Evolutionary conservation across 2,113 vertebrate species (phyloP).

Genomic region (Callospermophilus lateralis): DNA sequence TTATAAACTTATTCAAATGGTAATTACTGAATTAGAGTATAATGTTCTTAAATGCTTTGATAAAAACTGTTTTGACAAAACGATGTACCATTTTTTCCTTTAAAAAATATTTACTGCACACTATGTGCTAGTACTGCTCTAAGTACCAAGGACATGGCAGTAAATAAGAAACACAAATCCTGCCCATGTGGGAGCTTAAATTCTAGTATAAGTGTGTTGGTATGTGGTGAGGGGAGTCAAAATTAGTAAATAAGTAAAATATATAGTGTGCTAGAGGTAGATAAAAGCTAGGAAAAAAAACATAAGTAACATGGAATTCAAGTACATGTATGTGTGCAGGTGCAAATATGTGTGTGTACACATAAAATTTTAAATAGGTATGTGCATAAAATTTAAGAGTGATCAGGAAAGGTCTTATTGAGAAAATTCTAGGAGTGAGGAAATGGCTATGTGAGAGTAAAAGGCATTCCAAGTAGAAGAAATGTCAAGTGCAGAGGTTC

Average conservation of each 20-base stretch:
- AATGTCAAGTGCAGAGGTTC: slow-evolving; percentile 12
- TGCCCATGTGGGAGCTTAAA: background rate
- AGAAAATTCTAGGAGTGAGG: slow-evolving; percentile 30
- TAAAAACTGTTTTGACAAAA: slow-evolving; percentile 32
- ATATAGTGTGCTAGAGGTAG: background rate
- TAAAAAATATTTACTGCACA: slow-evolving; percentile 6
- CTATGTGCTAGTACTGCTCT: background rate
- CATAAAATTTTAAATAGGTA: background rate
- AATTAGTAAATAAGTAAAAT: slow-evolving; percentile 3
- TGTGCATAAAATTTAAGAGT: background rate
- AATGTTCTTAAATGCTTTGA: slow-evolving; percentile 29
- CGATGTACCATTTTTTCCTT: background rate
- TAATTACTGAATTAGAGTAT: background rate
- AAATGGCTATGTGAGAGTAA: background rate
- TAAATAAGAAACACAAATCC: slow-evolving; percentile 8
- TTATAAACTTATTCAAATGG: slow-evolving; percentile 37
- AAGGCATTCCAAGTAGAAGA: background rate
- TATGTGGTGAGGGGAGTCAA: background rate
- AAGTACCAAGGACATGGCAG: background rate
- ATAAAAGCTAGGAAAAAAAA: background rate
- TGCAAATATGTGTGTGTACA: background rate
- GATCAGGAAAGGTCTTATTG: slow-evolving; percentile 7
- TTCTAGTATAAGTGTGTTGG: background rate
- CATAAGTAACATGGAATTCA: background rate
- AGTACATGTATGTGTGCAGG: background rate